A percentile compares a stretch with the other conserved stretches of the same genome.
These are phyloP conservation scores for Trichogramma evanescens DNA, from an alignment of 2,888 invertebrate species.

Conservation along the genomic window DNA sequence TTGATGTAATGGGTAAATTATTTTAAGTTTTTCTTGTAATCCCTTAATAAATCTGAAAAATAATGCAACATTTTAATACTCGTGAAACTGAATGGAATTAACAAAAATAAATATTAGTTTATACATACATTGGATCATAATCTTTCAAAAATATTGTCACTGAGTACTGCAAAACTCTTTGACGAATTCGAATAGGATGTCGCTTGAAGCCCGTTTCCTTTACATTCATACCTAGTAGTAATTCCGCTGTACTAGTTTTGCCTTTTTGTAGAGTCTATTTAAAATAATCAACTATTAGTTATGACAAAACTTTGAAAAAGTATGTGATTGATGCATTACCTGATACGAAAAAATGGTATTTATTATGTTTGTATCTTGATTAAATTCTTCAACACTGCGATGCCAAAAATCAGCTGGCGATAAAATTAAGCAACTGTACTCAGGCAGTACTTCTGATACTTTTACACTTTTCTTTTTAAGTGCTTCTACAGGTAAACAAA, in stretches of 20 bases:
- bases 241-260: slow-evolving; percentile 77
- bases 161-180: slow-evolving; percentile 82
- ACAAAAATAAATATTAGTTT: not conserved
- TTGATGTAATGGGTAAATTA: slow-evolving; percentile 68
- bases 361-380: slow-evolving; percentile 71
- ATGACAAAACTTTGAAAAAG: not conserved
- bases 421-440: slow-evolving; percentile 83
- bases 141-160: slow-evolving; percentile 79
- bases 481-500: slow-evolving; percentile 80
- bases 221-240: slow-evolving; percentile 86
- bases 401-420: slow-evolving; percentile 95
- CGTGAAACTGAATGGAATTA: not conserved
- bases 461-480: slow-evolving; percentile 59
- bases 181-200: slow-evolving; percentile 76
- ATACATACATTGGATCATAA: slow-evolving; percentile 66
- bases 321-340: slow-evolving; percentile 49
- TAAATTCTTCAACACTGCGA: slow-evolving; percentile 71
- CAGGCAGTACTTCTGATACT: slow-evolving; percentile 68
- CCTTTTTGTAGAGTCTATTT: slow-evolving; percentile 71
- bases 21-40: slow-evolving; percentile 61
- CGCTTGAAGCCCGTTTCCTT: slow-evolving; percentile 85
- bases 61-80: not conserved
- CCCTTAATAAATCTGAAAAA: slow-evolving; percentile 64
- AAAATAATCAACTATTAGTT: not conserved
- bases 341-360: slow-evolving; percentile 78